Evolutionary conservation across 2,113 vertebrate genomes (phyloP), one percentile per base, ranked within the genome.

Genomic region (Megaceryle maxima): DNA sequence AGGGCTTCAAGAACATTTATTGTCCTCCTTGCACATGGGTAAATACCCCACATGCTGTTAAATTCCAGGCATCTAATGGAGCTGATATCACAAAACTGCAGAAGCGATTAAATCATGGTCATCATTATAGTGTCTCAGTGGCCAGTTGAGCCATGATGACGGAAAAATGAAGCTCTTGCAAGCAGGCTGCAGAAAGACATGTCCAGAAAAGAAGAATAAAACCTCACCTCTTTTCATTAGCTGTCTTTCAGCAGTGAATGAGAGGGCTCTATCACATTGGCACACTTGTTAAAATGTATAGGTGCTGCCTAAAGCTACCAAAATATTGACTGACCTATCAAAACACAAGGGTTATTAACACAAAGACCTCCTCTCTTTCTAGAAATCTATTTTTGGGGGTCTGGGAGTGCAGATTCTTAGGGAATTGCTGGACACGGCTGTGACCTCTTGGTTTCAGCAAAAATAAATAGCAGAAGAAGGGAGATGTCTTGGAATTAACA

Each of bases 281-380:
- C 63, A 84, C 60, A 77, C 72, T 77, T 51, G 13, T 94, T 93
- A 87, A 92, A 93, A 95, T 92, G 89, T 95, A 95, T 73, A 95
- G 24, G 87, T 80, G 66, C 89, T 80, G 66, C 89, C 87, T 90
- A 89, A 81, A 96, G 88, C 88, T 92, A 92, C 77, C 67, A 77
- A 96, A 97, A 96, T 92, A 97, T 96, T 95, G 91, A 96, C 78
- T 83, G 87, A 96, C 75, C 94, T 90, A 93, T 87, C 93, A 97
- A 97, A 96, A 88, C 63, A 84, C 12, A 16, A 92, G 60, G 83
- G 82, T 91, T 96, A 93, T 96, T 94, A 94, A 96, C 75, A 78
- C 60, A 94, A 96, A 96, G 90, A 89, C 78, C 80, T 90, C 82
- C 87, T 84, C 44, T 24, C 69, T 97, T 89, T 80, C 82, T 94